phyloP scores from a whole-genome alignment of 2,888 invertebrate genomes.

The Heliconius sara region DNA sequence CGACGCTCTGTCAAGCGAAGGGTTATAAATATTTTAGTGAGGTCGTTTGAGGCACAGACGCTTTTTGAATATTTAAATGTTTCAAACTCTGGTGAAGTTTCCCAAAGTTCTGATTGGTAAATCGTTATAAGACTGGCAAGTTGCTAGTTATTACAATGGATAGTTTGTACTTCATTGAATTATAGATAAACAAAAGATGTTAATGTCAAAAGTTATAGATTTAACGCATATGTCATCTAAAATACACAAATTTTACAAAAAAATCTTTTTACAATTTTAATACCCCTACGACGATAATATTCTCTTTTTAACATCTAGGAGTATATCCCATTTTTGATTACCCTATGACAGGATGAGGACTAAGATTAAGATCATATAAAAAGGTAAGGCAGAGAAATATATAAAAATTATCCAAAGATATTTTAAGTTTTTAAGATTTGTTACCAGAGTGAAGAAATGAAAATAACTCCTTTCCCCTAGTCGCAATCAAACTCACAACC shows the following conservation, averaged over 20 bases:
- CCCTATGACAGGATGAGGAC: no score
- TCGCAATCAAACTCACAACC: no score
- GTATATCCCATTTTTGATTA: not conserved
- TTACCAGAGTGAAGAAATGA: no score
- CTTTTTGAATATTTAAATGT: slow-evolving; percentile 76
- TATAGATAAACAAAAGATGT: not conserved
- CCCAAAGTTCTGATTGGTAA: slow-evolving; percentile 45
- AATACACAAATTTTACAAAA: not conserved
- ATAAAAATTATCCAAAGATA: no score
- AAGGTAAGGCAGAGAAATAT: no score
- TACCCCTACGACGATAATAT: no score
- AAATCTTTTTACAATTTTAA: no score
- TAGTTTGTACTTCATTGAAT: not conserved
- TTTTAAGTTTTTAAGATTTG: no score
- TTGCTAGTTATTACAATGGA: slow-evolving; percentile 10
- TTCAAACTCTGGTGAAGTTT: slow-evolving; percentile 68
- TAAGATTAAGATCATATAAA: no score
- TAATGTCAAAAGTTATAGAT: not conserved
- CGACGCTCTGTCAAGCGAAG: slow-evolving; percentile 64
- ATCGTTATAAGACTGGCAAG: slow-evolving; percentile 18
- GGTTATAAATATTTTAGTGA: slow-evolving; percentile 70
- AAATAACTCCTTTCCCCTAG: no score
- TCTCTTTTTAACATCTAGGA: no score
- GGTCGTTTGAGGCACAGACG: slow-evolving; percentile 51
- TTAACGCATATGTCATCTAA: not conserved